These are phyloP conservation scores for Orchesellides sinensis DNA, from an alignment of 2,888 invertebrate genomes.

Conservation along the genomic window DNA sequence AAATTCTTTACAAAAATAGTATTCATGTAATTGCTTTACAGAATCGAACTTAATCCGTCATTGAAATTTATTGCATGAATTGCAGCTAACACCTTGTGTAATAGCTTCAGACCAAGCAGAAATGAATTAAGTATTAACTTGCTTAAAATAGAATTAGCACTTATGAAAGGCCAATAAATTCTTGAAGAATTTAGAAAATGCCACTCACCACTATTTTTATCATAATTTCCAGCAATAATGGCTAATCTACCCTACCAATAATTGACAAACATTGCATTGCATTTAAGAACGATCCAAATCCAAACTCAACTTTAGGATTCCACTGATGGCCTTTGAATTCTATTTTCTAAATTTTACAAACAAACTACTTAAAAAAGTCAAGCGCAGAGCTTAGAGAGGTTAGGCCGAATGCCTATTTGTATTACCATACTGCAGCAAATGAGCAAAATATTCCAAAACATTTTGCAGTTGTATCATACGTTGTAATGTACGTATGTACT, in stretches of 20 bases:
- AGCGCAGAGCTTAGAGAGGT: neutral
- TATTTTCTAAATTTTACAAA: constrained; percentile 11
- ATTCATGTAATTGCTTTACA: neutral
- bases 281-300: constrained; percentile 8
- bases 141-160: neutral
- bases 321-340: constrained; percentile 43
- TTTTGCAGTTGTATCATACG: neutral
- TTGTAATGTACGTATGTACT: neutral
- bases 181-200: neutral
- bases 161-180: neutral
- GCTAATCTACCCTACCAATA: constrained; percentile 43
- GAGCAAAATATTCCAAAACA: no score
- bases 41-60: neutral
- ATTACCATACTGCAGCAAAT: no score
- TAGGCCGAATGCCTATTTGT: no score
- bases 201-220: neutral
- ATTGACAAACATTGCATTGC: constrained; percentile 56
- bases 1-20: neutral
- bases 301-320: constrained; percentile 45
- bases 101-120: no score
- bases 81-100: no score
- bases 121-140: no score
- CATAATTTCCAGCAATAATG: constrained; percentile 30
- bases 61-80: neutral
- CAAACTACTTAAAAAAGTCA: neutral